Conservation (phyloP, 2,797 vertebrate genomes). For the Trachurus trachurus region DNA sequence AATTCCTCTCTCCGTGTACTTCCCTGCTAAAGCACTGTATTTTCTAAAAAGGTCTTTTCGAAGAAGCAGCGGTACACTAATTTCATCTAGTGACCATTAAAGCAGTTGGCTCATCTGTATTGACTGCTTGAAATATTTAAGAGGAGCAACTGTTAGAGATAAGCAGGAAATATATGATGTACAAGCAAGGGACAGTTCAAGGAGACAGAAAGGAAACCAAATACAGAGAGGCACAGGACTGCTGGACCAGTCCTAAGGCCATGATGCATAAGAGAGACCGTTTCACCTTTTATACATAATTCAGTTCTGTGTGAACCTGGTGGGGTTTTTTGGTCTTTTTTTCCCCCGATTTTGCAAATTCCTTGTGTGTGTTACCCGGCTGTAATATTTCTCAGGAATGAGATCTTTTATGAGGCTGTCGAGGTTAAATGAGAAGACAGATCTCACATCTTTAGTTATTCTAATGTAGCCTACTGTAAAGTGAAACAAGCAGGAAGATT, state of each 20-base stretch:
- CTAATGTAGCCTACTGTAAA: neutral
- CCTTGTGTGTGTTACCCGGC: too few relatives aligned
- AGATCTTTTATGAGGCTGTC: neutral
- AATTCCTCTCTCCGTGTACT: constrained; percentile 28
- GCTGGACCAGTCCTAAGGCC: constrained; percentile 18
- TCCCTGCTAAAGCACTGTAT: constrained; percentile 29
- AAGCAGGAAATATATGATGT: constrained; percentile 37
- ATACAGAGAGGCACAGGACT: constrained; percentile 28
- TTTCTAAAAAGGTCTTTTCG: constrained; percentile 1
- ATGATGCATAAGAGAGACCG: constrained; percentile 17
- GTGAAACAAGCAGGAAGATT: neutral
- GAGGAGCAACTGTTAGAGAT: constrained; percentile 18
- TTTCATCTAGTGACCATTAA: constrained; percentile 10
- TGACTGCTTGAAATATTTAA: constrained; percentile 24
- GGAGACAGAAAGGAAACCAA: constrained; percentile 45
- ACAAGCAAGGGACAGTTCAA: constrained; percentile 18
- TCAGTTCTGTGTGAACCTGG: neutral
- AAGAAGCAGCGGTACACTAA: neutral
- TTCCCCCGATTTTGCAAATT: neutral
- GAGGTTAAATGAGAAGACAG: neutral
- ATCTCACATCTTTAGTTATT: neutral
- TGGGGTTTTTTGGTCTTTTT: neutral
- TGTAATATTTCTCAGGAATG: neutral
- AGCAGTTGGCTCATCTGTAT: constrained; percentile 16
- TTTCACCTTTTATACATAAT: constrained; percentile 28